Evolutionary conservation across 2,888 invertebrate species (phyloP), one percentile per base, ranked within the genome.

Genomic region (Clanis bilineata): DNA sequence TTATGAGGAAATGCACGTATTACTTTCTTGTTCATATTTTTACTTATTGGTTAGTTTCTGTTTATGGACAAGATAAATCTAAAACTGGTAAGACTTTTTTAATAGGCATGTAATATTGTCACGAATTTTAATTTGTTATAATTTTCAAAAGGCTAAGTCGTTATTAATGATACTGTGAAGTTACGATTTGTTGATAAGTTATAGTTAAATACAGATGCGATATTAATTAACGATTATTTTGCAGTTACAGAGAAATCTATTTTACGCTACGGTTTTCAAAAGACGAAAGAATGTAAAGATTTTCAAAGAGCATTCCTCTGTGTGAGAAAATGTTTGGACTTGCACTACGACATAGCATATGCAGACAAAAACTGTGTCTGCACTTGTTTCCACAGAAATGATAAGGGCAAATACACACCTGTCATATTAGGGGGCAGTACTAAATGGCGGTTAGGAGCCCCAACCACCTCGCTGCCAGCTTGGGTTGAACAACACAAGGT

Each of bases 251-350:
- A 67, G 18, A 71, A 73, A 64, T 45, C 73, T 62, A 67, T 70
- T 12, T 68, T 86, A 43, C 84, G 88, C 39, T 88, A 86, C 63
- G 90, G 90, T 21, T 83, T 84, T 66, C 89, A 90, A 21, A 68
- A 65, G 62, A 82, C 76, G n/a, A 44, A 76, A 1, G 76, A 76
- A 1, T 90, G 90, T 61, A 25, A 61, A 28, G 64, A 75, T 39
- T 88, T 78, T 47, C 66, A 79, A 56, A 79, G 76, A 66, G 73
- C 83, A 3, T 89, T 75, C 67, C 9, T 80, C 5, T 90, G 90
- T 62, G 68, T 89, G 32, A 76, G 77, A 64, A 82, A 77, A 70
- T 90, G 90, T 69, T 64, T 83, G 55, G 78, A 82, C 66, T 58
- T 70, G 9, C 71, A 74, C 18, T 89, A 69, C 56, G 82, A 87